Evolutionary conservation across 2,888 invertebrate genomes (phyloP).

Genomic region (Drosophila hawaiiensis): DNA sequence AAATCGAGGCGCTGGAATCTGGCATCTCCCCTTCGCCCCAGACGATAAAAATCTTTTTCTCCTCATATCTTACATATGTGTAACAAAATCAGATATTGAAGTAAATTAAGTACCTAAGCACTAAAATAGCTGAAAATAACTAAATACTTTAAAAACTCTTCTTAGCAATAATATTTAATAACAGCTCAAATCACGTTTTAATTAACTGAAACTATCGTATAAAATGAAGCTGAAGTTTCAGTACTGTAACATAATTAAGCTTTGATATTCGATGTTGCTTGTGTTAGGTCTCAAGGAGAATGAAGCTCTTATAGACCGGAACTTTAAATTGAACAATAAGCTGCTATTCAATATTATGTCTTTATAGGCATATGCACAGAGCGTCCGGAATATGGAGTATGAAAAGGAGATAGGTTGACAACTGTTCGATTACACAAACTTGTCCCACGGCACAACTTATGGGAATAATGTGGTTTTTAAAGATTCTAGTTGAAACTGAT

Average conservation of each 20-base stretch:
- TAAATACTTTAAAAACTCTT: background rate
- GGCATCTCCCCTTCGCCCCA: background rate
- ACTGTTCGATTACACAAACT: slow-evolving; percentile 31
- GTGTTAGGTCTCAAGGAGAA: background rate
- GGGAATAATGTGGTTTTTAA: background rate
- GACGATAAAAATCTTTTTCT: background rate
- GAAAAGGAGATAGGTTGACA: slow-evolving; percentile 19
- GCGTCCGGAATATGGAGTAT: slow-evolving; percentile 34
- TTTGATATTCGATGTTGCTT: background rate
- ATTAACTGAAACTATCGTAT: background rate
- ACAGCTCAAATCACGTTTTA: slow-evolving; percentile 23
- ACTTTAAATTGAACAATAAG: slow-evolving; percentile 1
- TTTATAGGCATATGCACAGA: slow-evolving; percentile 40
- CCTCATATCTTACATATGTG: background rate
- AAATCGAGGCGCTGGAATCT: background rate
- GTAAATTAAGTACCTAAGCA: background rate
- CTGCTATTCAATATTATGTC: background rate
- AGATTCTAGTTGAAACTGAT: background rate
- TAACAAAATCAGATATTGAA: background rate
- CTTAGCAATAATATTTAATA: background rate
- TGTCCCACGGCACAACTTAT: background rate
- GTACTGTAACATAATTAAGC: background rate
- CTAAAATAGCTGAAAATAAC: background rate
- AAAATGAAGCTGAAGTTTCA: background rate
- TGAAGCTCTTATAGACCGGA: slow-evolving; percentile 1